Percentiles rank a stretch among this genome's conserved stretches.
Conservation (phyloP, 2,797 vertebrate species). For the Crypturellus tataupa region DNA sequence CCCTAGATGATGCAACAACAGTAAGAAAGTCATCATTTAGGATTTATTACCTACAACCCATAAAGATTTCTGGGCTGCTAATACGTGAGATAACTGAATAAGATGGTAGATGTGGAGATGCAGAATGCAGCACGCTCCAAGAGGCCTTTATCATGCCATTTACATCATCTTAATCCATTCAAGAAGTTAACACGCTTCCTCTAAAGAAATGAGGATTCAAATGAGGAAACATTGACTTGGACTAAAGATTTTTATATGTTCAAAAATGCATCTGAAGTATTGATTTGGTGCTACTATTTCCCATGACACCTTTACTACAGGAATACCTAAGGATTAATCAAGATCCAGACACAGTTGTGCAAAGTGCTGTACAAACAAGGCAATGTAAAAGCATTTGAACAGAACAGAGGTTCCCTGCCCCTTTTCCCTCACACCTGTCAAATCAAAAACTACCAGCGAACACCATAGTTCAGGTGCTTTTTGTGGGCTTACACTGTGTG, state of each 20-base stretch:
- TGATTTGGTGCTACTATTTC: fast-evolving
- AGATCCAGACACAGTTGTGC: background rate
- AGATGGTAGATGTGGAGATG: background rate
- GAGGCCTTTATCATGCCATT: background rate
- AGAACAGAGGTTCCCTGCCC: background rate
- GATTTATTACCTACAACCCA: background rate
- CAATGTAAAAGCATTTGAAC: background rate
- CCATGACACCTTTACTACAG: background rate
- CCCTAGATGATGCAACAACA: background rate
- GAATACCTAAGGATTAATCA: background rate
- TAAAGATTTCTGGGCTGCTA: background rate
- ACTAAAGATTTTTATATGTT: background rate
- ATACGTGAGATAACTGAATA: background rate
- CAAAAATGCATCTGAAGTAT: background rate
- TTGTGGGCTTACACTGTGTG: too few species aligned
- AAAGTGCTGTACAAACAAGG: background rate
- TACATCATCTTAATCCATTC: background rate
- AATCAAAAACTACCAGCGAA: background rate
- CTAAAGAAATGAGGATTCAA: background rate
- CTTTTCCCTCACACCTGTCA: too few species aligned
- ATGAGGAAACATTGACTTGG: background rate
- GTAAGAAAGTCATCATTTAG: background rate
- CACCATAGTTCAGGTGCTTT: background rate
- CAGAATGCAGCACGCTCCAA: background rate
- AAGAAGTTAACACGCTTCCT: background rate